Conservation (phyloP, 2,113 vertebrate genomes). For the Tenrec ecaudatus region DNA sequence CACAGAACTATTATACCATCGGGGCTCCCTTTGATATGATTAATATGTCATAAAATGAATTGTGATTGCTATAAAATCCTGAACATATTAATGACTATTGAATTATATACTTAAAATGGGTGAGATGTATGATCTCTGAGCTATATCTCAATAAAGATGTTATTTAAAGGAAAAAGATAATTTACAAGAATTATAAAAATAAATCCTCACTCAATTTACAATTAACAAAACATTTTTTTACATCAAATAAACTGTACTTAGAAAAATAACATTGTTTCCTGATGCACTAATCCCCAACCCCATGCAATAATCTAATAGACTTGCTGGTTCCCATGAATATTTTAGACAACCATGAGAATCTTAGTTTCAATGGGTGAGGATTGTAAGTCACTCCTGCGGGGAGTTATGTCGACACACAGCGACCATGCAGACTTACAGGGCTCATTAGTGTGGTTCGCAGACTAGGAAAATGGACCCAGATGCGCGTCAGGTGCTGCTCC, state of each 20-base stretch:
- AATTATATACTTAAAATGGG: no score
- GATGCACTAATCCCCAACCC: background rate
- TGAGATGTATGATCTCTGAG: no score
- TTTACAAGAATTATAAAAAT: no score
- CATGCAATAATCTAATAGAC: background rate
- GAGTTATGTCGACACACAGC: constrained; percentile 22
- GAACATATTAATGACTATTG: no score
- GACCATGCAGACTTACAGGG: background rate
- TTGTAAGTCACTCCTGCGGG: background rate
- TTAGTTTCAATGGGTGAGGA: background rate
- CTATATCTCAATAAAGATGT: no score
- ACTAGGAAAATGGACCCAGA: background rate
- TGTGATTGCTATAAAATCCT: no score
- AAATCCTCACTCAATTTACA: no score
- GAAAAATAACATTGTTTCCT: background rate
- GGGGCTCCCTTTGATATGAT: no score
- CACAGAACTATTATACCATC: no score
- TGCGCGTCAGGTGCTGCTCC: background rate
- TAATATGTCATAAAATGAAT: no score
- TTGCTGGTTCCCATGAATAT: background rate
- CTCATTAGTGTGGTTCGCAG: background rate
- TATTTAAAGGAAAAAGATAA: no score
- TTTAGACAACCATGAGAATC: constrained; percentile 41
- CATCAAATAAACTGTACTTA: background rate
- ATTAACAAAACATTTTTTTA: no score